phyloP scores from a whole-genome alignment of 2,797 vertebrate genomes.

The Propithecus perrieri region DNA sequence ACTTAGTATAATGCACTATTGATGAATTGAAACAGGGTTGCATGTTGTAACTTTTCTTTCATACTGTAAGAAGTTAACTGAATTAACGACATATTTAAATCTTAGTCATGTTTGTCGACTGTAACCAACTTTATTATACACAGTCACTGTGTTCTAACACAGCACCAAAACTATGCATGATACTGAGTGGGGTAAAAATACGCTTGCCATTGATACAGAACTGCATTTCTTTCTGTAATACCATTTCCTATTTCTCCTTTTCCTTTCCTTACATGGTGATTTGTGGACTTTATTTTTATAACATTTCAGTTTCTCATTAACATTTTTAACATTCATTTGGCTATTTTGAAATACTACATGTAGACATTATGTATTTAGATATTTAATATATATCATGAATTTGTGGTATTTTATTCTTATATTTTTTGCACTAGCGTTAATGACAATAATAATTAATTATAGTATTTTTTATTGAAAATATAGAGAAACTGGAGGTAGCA shows the following conservation, averaged over 20 bases:
- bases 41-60: constrained; percentile 78
- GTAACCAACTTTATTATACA: constrained; percentile 73
- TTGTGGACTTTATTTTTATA: constrained; percentile 75
- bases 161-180: constrained; percentile 88
- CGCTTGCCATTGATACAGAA: constrained; percentile 95
- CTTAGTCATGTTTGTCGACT: constrained; percentile 77
- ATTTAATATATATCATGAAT: constrained; percentile 25
- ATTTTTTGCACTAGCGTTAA: constrained; percentile 32
- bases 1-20: constrained; percentile 52
- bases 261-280: constrained; percentile 53
- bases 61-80: constrained; percentile 78
- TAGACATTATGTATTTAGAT: constrained; percentile 28
- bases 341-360: constrained; percentile 41
- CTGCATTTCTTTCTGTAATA: constrained; percentile 85
- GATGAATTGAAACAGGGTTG: constrained; percentile 65
- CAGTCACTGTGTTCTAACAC: constrained; percentile 81
- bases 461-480: constrained; percentile 60
- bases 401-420: constrained; percentile 52
- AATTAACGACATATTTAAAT: constrained; percentile 77
- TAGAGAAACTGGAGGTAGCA: constrained; percentile 65
- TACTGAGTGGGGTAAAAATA: constrained; percentile 86
- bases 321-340: constrained; percentile 56
- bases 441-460: constrained; percentile 45
- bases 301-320: constrained; percentile 67
- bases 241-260: constrained; percentile 58